Evolutionary conservation across 2,797 vertebrate species (phyloP).

Genomic region (Cynopterus sphinx): DNA sequence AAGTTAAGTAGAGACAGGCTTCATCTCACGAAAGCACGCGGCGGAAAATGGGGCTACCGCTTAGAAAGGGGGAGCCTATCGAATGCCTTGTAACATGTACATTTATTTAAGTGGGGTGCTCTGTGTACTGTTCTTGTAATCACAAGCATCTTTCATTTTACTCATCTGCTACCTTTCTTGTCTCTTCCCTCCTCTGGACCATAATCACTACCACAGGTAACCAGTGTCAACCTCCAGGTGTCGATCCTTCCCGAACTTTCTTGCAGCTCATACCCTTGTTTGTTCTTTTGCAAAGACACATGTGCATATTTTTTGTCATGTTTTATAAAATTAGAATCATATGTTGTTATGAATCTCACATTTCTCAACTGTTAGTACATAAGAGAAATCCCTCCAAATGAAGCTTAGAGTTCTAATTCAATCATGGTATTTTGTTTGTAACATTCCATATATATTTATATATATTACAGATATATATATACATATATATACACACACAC

Average conservation of each 20-base stretch:
- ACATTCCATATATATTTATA: too few relatives aligned
- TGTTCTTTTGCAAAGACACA: not conserved
- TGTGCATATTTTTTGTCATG: not conserved
- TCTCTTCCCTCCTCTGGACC: too few relatives aligned
- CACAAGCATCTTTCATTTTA: not conserved
- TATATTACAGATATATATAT: too few relatives aligned
- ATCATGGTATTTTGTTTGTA: not conserved
- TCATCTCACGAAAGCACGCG: not conserved
- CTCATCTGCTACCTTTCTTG: not conserved
- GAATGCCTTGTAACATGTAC: too few relatives aligned
- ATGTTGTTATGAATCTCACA: not conserved
- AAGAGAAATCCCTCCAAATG: not conserved
- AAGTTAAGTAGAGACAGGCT: not conserved
- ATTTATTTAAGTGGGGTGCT: not conserved
- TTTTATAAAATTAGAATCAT: not conserved
- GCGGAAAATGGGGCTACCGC: fast-evolving
- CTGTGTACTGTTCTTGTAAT: not conserved
- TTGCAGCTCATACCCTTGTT: not conserved
- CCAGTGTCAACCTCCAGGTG: not conserved
- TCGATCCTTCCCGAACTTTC: not conserved
- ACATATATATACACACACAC: too few relatives aligned
- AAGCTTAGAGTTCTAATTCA: not conserved
- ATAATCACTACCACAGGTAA: not conserved
- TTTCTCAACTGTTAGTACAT: not conserved
- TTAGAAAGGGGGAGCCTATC: not conserved